These are phyloP conservation scores for Melieria crassipennis DNA, from an alignment of 2,888 invertebrate genomes.

Conservation along the genomic window DNA sequence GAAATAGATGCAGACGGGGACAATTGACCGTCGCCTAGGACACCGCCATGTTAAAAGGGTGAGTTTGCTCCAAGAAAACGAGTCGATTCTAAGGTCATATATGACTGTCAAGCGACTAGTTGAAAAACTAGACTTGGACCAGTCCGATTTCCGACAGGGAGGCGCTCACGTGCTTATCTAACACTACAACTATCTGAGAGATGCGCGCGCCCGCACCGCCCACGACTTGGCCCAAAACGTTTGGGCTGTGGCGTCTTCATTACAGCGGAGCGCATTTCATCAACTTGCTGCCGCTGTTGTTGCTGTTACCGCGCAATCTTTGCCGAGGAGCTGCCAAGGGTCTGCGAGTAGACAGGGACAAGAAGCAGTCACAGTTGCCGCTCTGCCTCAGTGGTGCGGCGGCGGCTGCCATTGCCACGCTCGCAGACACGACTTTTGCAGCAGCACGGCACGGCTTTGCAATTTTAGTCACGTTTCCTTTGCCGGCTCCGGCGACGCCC, in stretches of 20 bases:
- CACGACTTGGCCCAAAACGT: not conserved
- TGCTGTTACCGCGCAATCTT: not conserved
- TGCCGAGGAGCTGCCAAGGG: not conserved
- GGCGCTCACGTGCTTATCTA: no score
- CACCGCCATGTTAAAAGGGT: no score
- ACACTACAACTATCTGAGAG: not conserved
- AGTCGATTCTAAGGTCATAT: no score
- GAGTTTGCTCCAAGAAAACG: no score
- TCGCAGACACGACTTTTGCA: conserved; percentile 19
- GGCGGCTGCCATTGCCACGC: conserved; percentile 1
- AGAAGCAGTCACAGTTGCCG: no score
- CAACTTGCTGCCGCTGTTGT: conserved; percentile 12
- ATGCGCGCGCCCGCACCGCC: not conserved
- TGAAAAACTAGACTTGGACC: no score
- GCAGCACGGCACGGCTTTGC: conserved; percentile 36
- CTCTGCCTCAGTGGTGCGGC: no score
- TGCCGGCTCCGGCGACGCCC: not conserved
- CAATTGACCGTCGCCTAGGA: no score
- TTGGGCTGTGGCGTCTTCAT: conserved; percentile 10
- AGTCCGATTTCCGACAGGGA: no score
- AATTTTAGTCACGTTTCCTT: conserved; percentile 49
- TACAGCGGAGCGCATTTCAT: conserved; percentile 21
- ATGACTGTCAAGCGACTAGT: no score
- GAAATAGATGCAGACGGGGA: no score
- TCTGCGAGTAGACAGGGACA: no score